A percentile compares a stretch with the other conserved stretches of the same genome.
Conservation (phyloP, 2,888 invertebrate species). For the Tetranychus piercei region DNA sequence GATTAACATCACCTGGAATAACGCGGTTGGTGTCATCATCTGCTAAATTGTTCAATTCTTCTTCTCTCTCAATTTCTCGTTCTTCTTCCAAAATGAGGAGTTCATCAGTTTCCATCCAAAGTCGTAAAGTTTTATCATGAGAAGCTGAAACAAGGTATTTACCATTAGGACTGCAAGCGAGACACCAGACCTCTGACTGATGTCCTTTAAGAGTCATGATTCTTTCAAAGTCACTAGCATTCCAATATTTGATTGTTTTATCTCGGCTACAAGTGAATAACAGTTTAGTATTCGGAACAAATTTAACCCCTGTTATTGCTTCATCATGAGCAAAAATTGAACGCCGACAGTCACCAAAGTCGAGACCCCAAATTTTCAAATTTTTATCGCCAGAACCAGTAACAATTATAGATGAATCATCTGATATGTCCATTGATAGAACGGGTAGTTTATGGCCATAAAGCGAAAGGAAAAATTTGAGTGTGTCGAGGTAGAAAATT, state of each 20-base stretch:
- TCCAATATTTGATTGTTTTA: slow-evolving; percentile 89
- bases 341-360: slow-evolving; percentile 90
- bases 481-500: slow-evolving; percentile 78
- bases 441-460: slow-evolving; percentile 94
- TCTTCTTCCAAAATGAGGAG: slow-evolving; percentile 79
- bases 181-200: slow-evolving; percentile 53
- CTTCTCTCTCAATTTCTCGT: slow-evolving; percentile 55
- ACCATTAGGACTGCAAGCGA: slow-evolving; percentile 63
- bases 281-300: slow-evolving; percentile 74
- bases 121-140: slow-evolving; percentile 63
- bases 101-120: slow-evolving; percentile 69
- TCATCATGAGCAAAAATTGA: slow-evolving; percentile 92
- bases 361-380: slow-evolving; percentile 93
- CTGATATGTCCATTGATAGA: slow-evolving; percentile 74
- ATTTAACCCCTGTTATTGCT: slow-evolving; percentile 65
- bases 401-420: slow-evolving; percentile 62
- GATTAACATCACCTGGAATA: slow-evolving; percentile 42
- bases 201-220: slow-evolving; percentile 78
- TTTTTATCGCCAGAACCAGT: slow-evolving; percentile 91
- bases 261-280: slow-evolving; percentile 86
- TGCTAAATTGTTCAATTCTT: slow-evolving; percentile 43
- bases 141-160: slow-evolving; percentile 58
- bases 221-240: slow-evolving; percentile 73
- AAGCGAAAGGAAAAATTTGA: slow-evolving; percentile 82
- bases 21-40: slow-evolving; percentile 24